Conservation (phyloP, 2,888 invertebrate genomes). For the Horisme vitalbata region DNA sequence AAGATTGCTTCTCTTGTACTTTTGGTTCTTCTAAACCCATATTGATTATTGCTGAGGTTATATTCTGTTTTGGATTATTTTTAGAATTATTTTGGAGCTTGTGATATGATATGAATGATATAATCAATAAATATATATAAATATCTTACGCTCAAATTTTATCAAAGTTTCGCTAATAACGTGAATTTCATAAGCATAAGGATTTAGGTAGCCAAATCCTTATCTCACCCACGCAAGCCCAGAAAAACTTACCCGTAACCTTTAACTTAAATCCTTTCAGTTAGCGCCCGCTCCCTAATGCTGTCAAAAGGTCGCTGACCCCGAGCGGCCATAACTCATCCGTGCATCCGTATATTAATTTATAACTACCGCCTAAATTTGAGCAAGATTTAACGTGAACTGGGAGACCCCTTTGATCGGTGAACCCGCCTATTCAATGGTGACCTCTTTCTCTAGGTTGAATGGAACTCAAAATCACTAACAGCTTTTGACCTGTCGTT, state of each 20-base stretch:
- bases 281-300: slow-evolving; percentile 19
- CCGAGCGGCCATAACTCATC: slow-evolving; percentile 37
- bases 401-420: too few species aligned
- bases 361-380: slow-evolving; percentile 19
- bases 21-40: too few species aligned
- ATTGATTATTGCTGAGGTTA: too few species aligned
- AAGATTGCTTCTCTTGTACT: too few species aligned
- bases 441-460: slow-evolving; percentile 11
- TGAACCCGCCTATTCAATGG: too few species aligned
- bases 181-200: neutral
- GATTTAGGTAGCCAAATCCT: neutral
- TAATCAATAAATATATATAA: too few species aligned
- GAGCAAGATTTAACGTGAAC: slow-evolving; percentile 8
- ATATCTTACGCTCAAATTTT: too few species aligned
- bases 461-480: slow-evolving; percentile 3
- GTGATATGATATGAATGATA: too few species aligned
- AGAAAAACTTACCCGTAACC: slow-evolving; percentile 6
- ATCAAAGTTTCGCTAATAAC: too few species aligned
- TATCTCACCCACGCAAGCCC: neutral
- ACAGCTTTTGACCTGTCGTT: too few species aligned
- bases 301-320: slow-evolving; percentile 39
- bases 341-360: slow-evolving; percentile 31
- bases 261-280: slow-evolving; percentile 13
- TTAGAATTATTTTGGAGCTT: too few species aligned
- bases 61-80: too few species aligned